Conservation (phyloP, 1,140 invertebrate species). For the Monomorium pharaonis region DNA sequence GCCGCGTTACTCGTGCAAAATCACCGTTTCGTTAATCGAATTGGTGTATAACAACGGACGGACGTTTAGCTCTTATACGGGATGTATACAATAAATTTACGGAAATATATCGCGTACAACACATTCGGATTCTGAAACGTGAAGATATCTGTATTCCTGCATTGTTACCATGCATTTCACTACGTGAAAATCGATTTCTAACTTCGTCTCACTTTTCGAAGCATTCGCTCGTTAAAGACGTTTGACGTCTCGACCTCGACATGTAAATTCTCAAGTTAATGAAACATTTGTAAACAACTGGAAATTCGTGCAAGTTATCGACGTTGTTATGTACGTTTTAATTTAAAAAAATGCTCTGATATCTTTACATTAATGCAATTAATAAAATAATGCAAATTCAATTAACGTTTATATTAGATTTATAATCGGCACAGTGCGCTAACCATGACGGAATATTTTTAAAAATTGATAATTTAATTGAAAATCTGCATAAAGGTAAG, state of each 20-base stretch:
- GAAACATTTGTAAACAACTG: not conserved
- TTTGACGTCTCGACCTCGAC: too few relatives aligned
- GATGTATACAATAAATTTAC: not conserved
- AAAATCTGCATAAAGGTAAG: slow-evolving; percentile 9
- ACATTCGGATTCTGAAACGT: not conserved
- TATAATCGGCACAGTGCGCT: not conserved
- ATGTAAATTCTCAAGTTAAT: slow-evolving; percentile 34
- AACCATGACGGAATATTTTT: slow-evolving; percentile 1
- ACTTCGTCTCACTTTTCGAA: not conserved
- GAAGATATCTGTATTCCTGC: not conserved
- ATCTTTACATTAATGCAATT: not conserved
- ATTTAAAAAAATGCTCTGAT: not conserved
- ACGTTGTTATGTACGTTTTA: not conserved
- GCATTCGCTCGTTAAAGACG: not conserved
- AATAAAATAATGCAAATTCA: slow-evolving; percentile 1
- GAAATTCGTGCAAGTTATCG: not conserved
- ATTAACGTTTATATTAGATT: not conserved
- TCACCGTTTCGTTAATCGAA: slow-evolving; percentile 51
- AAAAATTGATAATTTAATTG: not conserved
- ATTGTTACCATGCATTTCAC: too few relatives aligned
- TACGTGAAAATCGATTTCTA: slow-evolving; percentile 27
- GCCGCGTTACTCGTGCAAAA: slow-evolving; percentile 39
- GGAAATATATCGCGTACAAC: not conserved
- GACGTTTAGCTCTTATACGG: not conserved
- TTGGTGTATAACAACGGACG: slow-evolving; percentile 5